These are phyloP conservation scores for Gallinago solitaria DNA, from an alignment of 2,797 vertebrate genomes.

Conservation along the genomic window DNA sequence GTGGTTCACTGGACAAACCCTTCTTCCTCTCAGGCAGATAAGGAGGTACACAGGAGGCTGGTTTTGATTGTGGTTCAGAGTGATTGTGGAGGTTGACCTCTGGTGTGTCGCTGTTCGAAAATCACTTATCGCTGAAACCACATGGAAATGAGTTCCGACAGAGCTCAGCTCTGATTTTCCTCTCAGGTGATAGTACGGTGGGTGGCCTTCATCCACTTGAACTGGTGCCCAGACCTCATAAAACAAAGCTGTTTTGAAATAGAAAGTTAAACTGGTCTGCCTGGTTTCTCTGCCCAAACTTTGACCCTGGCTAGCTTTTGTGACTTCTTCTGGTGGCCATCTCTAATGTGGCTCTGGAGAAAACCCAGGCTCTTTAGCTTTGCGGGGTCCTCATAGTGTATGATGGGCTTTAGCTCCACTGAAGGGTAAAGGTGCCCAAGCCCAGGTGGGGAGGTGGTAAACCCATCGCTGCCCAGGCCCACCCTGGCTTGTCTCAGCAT, in stretches of 20 bases:
- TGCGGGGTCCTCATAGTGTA: fast-evolving
- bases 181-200: fast-evolving
- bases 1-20: background rate
- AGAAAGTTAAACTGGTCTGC: background rate
- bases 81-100: background rate
- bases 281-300: background rate
- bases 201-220: background rate
- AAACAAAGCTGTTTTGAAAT: background rate
- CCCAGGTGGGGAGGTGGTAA: background rate
- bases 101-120: background rate
- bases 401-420: fast-evolving
- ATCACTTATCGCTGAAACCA: conserved; percentile 48
- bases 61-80: conserved; percentile 25
- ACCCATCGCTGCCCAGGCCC: background rate
- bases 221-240: background rate
- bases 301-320: background rate
- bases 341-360: background rate
- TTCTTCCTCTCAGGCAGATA: background rate
- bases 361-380: background rate
- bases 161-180: background rate
- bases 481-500: background rate
- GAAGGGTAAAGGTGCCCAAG: background rate
- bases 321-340: background rate
- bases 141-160: conserved; percentile 50
- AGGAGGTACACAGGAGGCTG: background rate